phyloP scores from a whole-genome alignment of 1,140 invertebrate genomes.

The Episyrphus balteatus region DNA sequence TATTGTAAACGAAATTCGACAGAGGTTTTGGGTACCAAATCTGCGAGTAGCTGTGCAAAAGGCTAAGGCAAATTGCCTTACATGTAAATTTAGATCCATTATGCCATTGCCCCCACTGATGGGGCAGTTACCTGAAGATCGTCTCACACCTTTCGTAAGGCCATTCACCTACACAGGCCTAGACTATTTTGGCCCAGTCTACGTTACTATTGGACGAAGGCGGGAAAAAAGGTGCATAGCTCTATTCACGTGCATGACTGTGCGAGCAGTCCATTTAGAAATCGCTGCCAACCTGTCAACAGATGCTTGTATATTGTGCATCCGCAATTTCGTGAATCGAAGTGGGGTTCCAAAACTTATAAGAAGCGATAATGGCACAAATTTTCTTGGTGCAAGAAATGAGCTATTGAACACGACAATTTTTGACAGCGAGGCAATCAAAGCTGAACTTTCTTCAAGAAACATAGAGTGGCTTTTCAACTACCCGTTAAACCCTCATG shows the following conservation, averaged over 20 bases:
- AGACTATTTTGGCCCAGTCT: not conserved
- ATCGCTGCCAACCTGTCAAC: conserved; percentile 12
- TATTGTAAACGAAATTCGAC: conserved; percentile 11
- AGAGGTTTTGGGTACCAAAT: conserved; percentile 11
- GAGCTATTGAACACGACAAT: not conserved
- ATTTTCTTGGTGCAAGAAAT: conserved; percentile 23
- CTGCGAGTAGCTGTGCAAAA: not conserved
- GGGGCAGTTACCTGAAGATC: not conserved
- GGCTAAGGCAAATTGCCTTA: not conserved
- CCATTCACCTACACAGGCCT: not conserved
- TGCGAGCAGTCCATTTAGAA: conserved; percentile 21
- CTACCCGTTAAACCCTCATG: no score
- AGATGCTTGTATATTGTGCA: conserved; percentile 17
- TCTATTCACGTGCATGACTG: conserved; percentile 19
- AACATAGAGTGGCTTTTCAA: not conserved
- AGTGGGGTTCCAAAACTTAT: conserved; percentile 11
- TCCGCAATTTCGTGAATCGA: conserved; percentile 16
- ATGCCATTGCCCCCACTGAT: not conserved
- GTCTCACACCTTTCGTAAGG: not conserved
- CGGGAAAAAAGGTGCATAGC: conserved; percentile 16
- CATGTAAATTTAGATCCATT: not conserved
- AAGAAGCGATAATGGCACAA: conserved; percentile 25
- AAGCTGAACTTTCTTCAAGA: not conserved
- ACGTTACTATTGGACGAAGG: not conserved
- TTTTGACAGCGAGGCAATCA: not conserved